These are phyloP conservation scores for Pangasius djambal DNA, from an alignment of 2,797 vertebrate species.

Conservation along the genomic window DNA sequence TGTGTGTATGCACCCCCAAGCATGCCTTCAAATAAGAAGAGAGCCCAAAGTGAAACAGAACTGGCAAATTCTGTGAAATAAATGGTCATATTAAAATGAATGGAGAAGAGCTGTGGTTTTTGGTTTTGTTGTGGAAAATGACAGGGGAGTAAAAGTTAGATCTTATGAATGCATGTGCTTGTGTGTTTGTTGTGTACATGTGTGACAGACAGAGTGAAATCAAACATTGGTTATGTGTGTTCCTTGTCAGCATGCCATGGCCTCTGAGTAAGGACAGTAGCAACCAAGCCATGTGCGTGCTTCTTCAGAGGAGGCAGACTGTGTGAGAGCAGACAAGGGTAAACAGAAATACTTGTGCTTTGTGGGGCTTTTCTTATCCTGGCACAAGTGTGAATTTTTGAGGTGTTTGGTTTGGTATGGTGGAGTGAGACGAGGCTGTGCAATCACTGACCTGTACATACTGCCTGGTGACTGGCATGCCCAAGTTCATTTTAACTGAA, in stretches of 20 bases:
- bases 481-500: neutral
- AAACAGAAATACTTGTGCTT: conserved; percentile 76
- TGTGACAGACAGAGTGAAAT: neutral
- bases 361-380: conserved; percentile 69
- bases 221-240: neutral
- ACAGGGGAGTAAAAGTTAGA: conserved; percentile 14
- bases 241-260: conserved; percentile 34
- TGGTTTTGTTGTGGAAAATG: conserved; percentile 52
- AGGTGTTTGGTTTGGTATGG: conserved; percentile 51
- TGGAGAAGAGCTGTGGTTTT: conserved; percentile 54
- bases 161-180: conserved; percentile 11
- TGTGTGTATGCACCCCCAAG: conserved; percentile 31
- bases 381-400: conserved; percentile 64
- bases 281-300: neutral
- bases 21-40: conserved; percentile 31
- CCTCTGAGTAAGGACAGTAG: conserved; percentile 11
- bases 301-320: conserved; percentile 56
- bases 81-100: conserved; percentile 62
- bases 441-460: conserved; percentile 19
- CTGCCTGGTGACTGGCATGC: neutral
- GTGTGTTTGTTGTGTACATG: neutral
- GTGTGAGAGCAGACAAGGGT: conserved; percentile 70
- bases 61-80: conserved; percentile 61
- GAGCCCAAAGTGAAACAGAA: conserved; percentile 47
- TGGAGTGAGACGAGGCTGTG: conserved; percentile 55